Conservation (phyloP, 2,113 vertebrate species). For the Phylloscopus whistleri region DNA sequence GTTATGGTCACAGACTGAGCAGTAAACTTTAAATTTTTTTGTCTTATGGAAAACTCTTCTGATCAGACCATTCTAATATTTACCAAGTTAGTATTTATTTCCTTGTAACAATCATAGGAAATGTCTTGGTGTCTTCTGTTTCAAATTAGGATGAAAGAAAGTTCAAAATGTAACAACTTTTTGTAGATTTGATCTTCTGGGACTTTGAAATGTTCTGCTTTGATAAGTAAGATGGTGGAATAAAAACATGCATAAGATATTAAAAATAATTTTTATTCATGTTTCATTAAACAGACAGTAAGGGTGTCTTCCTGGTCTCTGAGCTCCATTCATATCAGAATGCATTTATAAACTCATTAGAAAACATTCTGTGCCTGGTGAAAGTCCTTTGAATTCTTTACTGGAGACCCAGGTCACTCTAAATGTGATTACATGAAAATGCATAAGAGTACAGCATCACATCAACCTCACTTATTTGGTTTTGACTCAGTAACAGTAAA, state of each 20-base stretch:
- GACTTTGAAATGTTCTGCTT: conserved; percentile 2
- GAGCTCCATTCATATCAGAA: background rate
- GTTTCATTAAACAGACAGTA: background rate
- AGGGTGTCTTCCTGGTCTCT: background rate
- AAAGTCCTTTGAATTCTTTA: background rate
- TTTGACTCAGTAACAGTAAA: conserved; percentile 56
- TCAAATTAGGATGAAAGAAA: conserved; percentile 10
- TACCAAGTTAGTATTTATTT: background rate
- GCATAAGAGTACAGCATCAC: background rate
- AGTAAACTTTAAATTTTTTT: background rate
- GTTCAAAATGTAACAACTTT: background rate
- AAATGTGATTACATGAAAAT: conserved; percentile 18
- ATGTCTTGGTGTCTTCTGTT: background rate
- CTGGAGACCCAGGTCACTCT: background rate
- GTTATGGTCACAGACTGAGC: background rate
- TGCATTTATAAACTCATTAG: background rate
- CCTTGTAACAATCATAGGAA: background rate
- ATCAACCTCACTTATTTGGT: conserved; percentile 60
- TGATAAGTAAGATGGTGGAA: background rate
- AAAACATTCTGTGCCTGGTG: background rate
- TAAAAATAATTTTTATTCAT: conserved; percentile 4
- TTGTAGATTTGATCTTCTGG: background rate
- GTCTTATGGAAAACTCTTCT: background rate
- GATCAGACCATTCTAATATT: background rate
- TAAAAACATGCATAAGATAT: background rate